Evolutionary conservation across 2,113 vertebrate genomes (phyloP), one percentile per base, ranked within the genome.

Genomic region (Hemicordylus capensis): DNA sequence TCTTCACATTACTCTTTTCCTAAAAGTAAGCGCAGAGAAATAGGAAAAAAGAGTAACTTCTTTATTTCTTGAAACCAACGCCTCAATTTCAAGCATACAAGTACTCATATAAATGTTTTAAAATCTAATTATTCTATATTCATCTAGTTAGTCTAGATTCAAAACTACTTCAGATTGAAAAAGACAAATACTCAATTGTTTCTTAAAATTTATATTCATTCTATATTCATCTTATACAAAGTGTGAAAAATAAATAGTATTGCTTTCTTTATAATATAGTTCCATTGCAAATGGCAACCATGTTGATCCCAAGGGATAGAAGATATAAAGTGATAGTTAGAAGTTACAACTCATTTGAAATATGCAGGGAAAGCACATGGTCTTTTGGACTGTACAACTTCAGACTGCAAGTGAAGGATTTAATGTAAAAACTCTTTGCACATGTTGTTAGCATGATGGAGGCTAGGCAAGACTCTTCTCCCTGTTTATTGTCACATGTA

Each of bases 61-160:
- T 28, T 42, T 20, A 34, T 80, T 83, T 89, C 15, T 78, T 63
- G 20, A 75, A 73, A 82, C 69, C 73, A 77, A 84, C 6, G 88
- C 6, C 58, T 92, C 70, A 84, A 74, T 39, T 2, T 93, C 86
- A 90, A 76, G 48, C 89, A 80, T 31, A 85, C 2, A 91, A 83
- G 80, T 86, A 85, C 92, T 93, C 81, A 93, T 94, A 94, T 77
- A 88, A 88, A 91, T 12, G 61, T 82, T 31, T 94, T 95, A 89
- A 89, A 95, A 89, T 2, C 54, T 87, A 91, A 93, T 92, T 90
- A 75, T 74, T 89, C 75, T 87, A 84, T n/a, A n/a, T n/a, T n/a
- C n/a, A n/a, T n/a, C n/a, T n/a, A n/a, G n/a, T n/a, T n/a, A n/a
- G n/a, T n/a, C n/a, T n/a, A n/a, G n/a, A n/a, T n/a, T n/a, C n/a